phyloP scores from a whole-genome alignment of 2,113 vertebrate species.

The Bos javanicus region DNA sequence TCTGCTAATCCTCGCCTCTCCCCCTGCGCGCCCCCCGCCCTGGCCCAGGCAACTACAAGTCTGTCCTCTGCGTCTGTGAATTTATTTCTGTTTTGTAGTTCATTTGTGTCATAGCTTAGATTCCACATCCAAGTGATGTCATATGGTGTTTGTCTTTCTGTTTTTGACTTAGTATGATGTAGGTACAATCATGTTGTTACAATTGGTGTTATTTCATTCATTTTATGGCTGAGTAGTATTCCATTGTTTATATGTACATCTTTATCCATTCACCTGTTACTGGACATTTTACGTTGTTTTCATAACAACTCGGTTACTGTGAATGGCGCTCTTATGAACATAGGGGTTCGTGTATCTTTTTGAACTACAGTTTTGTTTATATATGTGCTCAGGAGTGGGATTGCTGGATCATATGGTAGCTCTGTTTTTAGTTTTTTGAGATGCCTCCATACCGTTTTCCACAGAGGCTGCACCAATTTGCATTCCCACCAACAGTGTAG shows the following conservation, averaged over 20 bases:
- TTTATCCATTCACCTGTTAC: background rate
- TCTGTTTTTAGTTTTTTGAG: background rate
- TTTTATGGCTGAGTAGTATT: background rate
- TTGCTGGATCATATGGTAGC: background rate
- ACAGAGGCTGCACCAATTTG: background rate
- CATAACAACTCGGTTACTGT: background rate
- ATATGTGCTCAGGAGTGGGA: background rate
- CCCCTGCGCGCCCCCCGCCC: background rate
- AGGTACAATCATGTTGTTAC: background rate
- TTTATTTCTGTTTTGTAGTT: background rate
- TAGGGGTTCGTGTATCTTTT: background rate
- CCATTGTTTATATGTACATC: background rate
- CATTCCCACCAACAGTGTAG: background rate
- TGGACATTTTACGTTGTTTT: background rate
- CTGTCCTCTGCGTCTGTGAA: background rate
- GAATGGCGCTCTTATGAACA: background rate
- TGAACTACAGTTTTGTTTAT: background rate
- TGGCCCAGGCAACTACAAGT: background rate
- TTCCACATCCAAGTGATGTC: background rate
- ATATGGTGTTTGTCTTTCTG: background rate
- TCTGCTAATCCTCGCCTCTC: background rate
- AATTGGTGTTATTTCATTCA: background rate
- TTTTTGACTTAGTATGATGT: background rate
- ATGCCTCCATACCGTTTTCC: background rate
- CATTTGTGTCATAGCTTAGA: background rate